Conservation (phyloP, 2,797 vertebrate species). For the Clamator glandarius region DNA sequence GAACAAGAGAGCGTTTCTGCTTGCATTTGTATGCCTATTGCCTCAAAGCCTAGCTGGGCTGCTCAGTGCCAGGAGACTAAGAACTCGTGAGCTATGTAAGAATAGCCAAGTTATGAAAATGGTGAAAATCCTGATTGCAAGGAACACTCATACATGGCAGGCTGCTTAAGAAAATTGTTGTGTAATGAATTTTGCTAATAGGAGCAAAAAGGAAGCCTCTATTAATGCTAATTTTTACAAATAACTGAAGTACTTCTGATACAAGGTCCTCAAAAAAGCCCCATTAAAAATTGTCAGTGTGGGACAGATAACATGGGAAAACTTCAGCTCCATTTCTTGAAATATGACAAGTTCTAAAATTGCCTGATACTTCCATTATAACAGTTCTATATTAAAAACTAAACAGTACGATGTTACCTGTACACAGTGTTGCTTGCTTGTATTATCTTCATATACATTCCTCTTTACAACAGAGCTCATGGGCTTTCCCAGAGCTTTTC, state of each 20-base stretch:
- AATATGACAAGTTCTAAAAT: not conserved
- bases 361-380: not conserved
- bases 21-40: not conserved
- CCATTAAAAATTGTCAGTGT: not conserved
- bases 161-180: not conserved
- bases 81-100: not conserved
- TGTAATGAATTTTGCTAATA: not conserved
- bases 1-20: accelerated
- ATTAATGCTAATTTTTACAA: not conserved
- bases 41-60: not conserved
- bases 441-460: not conserved
- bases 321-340: not conserved
- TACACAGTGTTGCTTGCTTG: not conserved
- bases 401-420: not conserved
- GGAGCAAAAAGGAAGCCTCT: not conserved
- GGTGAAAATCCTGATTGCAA: not conserved
- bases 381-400: not conserved
- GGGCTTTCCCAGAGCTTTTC: not conserved
- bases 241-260: not conserved
- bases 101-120: not conserved
- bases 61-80: not conserved
- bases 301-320: not conserved
- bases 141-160: not conserved
- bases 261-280: not conserved
- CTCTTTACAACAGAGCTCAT: not conserved